Conservation (phyloP, 2,113 vertebrate genomes). For the Malurus alboscapulatus region DNA sequence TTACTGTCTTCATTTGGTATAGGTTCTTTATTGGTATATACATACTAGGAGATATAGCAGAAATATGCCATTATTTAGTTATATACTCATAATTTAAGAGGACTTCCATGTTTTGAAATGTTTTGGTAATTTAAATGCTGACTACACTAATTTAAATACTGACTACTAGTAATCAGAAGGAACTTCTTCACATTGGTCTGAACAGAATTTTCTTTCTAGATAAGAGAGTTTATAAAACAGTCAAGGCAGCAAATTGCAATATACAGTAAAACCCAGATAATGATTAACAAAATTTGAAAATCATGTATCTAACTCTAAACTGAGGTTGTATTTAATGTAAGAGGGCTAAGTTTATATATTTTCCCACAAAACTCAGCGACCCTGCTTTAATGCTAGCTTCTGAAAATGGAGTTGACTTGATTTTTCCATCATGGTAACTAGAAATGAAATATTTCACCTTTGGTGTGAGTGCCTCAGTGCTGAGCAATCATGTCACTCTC, state of each 20-base stretch:
- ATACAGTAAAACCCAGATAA: not conserved
- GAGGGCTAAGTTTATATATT: not conserved
- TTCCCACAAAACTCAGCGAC: not conserved
- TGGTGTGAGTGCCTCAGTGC: not conserved
- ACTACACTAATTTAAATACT: not conserved
- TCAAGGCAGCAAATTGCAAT: not conserved
- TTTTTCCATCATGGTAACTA: not conserved
- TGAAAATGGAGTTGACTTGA: slow-evolving; percentile 13
- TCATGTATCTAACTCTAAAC: not conserved
- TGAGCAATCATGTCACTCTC: not conserved
- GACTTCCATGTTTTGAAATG: not conserved
- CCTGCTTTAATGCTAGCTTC: not conserved
- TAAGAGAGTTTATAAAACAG: not conserved
- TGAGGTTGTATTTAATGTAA: not conserved
- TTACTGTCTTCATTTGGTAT: not conserved
- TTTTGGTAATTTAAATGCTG: not conserved
- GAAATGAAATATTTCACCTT: not conserved
- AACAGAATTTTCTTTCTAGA: not conserved
- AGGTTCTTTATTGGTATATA: not conserved
- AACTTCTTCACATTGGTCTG: not conserved
- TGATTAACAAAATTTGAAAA: not conserved
- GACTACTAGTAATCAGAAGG: not conserved
- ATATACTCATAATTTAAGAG: not conserved
- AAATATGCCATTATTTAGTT: not conserved
- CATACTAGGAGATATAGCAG: not conserved